Conservation (phyloP, 2,888 invertebrate genomes). For the Drosophila conformis region DNA sequence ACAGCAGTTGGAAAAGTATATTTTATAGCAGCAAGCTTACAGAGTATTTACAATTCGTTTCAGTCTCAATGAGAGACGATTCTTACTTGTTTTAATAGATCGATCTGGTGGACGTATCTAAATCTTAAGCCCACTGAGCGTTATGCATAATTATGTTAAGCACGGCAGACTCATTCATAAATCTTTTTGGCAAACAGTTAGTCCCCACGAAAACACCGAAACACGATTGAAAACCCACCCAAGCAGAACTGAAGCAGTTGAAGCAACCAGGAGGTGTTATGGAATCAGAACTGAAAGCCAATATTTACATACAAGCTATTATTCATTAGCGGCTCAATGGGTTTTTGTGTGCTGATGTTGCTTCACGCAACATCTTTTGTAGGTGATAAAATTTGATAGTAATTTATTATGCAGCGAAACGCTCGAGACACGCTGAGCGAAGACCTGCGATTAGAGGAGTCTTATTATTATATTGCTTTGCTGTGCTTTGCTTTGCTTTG, state of each 20-base stretch:
- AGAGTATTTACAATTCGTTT: background rate
- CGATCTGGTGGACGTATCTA: constrained; percentile 41
- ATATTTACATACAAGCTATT: constrained; percentile 67
- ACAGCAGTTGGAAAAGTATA: background rate
- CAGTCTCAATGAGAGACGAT: background rate
- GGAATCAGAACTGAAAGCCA: constrained; percentile 24
- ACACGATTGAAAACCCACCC: constrained; percentile 12
- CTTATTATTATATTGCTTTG: constrained; percentile 7
- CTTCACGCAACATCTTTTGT: constrained; percentile 62
- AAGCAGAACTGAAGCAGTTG: constrained; percentile 3
- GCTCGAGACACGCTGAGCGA: constrained; percentile 21
- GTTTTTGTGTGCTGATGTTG: constrained; percentile 43
- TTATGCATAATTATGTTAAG: constrained; percentile 70
- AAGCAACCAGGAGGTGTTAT: background rate
- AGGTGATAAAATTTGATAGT: constrained; percentile 73
- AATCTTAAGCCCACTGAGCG: constrained; percentile 25
- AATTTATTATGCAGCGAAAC: constrained; percentile 63
- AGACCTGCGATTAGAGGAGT: constrained; percentile 7
- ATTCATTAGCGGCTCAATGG: constrained; percentile 60
- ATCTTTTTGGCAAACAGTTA: constrained; percentile 58
- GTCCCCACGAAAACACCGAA: background rate
- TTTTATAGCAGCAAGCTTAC: background rate
- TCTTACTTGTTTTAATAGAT: constrained; percentile 43
- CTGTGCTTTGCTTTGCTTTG: background rate
- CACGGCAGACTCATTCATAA: constrained; percentile 68